Percentiles rank a stretch among this genome's conserved stretches.
Conservation (phyloP, 2,113 vertebrate species). For the Picathartes gymnocephalus region DNA sequence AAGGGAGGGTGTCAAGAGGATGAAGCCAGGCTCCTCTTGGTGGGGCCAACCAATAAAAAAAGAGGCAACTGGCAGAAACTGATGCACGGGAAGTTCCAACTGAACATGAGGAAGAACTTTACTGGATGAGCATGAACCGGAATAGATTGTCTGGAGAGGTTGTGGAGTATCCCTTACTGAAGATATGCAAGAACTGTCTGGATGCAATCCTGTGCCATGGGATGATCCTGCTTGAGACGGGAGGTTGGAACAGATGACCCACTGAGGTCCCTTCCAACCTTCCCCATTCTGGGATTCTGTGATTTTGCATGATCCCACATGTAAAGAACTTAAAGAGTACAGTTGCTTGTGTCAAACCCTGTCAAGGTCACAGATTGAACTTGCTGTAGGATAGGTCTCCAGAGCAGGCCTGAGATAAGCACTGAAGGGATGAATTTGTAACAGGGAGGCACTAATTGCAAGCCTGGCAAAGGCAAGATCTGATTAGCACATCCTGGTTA, state of each 20-base stretch:
- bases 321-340: background rate
- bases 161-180: background rate
- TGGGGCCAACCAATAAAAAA: background rate
- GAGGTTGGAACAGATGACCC: no score
- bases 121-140: background rate
- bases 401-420: accelerated
- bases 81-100: background rate
- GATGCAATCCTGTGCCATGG: background rate
- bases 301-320: background rate
- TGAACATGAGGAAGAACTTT: background rate
- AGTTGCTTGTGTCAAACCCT: background rate
- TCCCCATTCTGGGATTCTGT: no score
- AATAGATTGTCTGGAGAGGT: background rate
- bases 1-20: background rate
- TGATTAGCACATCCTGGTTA: background rate
- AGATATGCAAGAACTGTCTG: background rate
- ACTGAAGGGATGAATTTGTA: background rate
- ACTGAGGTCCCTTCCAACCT: background rate
- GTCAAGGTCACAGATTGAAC: background rate
- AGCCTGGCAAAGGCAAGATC: background rate
- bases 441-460: accelerated
- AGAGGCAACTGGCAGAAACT: background rate
- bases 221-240: background rate
- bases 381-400: background rate
- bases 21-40: background rate